These are phyloP conservation scores for Acanthacorydalis orientalis DNA, from an alignment of 2,888 invertebrate species.

Conservation along the genomic window DNA sequence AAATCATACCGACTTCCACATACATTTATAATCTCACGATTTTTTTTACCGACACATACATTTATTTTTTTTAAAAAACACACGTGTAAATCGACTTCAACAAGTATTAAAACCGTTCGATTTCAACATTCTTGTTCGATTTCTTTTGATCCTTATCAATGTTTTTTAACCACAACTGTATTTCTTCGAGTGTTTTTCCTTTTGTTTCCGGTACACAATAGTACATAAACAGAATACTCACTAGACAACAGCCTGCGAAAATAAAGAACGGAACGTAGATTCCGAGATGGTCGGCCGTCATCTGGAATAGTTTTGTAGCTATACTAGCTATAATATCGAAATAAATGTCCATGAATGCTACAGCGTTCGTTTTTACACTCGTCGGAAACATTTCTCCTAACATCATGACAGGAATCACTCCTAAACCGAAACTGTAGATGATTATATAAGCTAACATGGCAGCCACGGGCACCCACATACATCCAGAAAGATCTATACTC, in stretches of 20 bases:
- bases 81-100: no score
- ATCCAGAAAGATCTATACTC: neutral
- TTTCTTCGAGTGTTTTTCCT: constrained; percentile 4
- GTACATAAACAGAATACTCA: neutral
- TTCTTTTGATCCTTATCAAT: no score
- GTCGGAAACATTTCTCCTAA: constrained; percentile 4
- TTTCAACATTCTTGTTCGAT: no score
- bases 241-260: neutral
- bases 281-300: neutral
- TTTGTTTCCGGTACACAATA: constrained; percentile 4
- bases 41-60: no score
- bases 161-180: constrained; percentile 4
- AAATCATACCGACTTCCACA: no score
- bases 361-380: constrained; percentile 2
- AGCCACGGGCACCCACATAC: neutral
- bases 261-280: constrained; percentile 4
- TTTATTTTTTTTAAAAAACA: no score
- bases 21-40: no score
- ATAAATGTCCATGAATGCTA: constrained; percentile 4
- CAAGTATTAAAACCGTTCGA: no score
- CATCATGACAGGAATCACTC: neutral
- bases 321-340: neutral
- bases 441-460: neutral
- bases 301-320: constrained; percentile 3
- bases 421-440: neutral